phyloP scores from a whole-genome alignment of 2,888 invertebrate genomes.

The Drosophila mimica region DNA sequence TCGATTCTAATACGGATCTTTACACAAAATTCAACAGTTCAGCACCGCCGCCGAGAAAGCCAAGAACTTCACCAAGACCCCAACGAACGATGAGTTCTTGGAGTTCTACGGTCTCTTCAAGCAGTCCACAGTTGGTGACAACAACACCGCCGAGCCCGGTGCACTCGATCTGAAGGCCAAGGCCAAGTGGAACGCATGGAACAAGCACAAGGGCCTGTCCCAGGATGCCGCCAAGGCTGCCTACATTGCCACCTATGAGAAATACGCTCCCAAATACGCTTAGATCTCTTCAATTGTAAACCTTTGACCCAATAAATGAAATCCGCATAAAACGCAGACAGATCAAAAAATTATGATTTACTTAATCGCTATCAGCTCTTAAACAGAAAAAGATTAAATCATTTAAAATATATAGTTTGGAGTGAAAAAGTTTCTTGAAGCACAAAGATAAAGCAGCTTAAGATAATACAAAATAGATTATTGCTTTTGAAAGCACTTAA shows the following conservation, averaged over 20 bases:
- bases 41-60: constrained; percentile 90
- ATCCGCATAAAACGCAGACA: background rate
- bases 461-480: background rate
- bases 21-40: constrained; percentile 86
- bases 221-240: constrained; percentile 92
- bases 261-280: constrained; percentile 86
- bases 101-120: constrained; percentile 94
- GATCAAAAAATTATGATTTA: background rate
- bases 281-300: constrained; percentile 49
- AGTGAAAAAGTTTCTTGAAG: background rate
- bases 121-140: constrained; percentile 93
- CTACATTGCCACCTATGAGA: constrained; percentile 90
- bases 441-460: constrained; percentile 11
- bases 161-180: constrained; percentile 94
- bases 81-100: constrained; percentile 92
- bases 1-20: constrained; percentile 1
- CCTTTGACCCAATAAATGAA: constrained; percentile 31
- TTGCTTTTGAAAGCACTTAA: background rate
- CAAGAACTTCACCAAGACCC: constrained; percentile 90
- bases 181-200: constrained; percentile 98
- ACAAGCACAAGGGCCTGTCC: constrained; percentile 91
- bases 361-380: background rate
- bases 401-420: background rate
- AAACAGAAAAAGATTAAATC: background rate
- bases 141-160: constrained; percentile 93